Percentiles rank a stretch among this genome's conserved stretches.
These are phyloP conservation scores for Trididemnum miniatum DNA, from an alignment of 23 tunicate species.

Conservation along the genomic window DNA sequence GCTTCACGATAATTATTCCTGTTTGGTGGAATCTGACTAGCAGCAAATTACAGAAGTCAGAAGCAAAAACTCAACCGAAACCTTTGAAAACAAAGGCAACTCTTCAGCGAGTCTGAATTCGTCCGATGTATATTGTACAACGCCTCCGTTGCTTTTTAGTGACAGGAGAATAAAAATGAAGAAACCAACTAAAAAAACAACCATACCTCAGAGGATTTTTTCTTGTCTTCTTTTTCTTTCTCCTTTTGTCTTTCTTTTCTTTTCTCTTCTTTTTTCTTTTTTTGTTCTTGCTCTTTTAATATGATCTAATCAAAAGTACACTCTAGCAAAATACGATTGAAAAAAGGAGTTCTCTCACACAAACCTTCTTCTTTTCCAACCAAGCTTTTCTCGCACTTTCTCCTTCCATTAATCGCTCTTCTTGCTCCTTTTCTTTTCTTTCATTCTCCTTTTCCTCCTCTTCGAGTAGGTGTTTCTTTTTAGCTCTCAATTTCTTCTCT, in stretches of 20 bases:
- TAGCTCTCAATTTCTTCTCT: conserved; percentile 24
- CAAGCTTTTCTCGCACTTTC: conserved; percentile 51
- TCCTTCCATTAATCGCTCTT: conserved; percentile 26
- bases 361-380: conserved; percentile 36
- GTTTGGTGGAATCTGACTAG: too few species aligned
- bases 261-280: conserved; percentile 32
- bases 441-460: conserved; percentile 41
- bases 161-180: too few species aligned
- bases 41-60: too few species aligned
- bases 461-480: conserved; percentile 9
- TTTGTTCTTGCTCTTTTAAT: conserved; percentile 26
- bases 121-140: too few species aligned
- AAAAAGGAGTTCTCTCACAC: not conserved
- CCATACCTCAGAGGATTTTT: not conserved
- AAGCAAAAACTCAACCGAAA: too few species aligned
- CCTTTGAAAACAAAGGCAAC: too few species aligned
- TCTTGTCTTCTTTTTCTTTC: conserved; percentile 46
- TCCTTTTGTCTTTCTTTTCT: conserved; percentile 25
- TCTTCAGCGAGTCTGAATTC: too few species aligned
- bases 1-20: too few species aligned
- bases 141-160: too few species aligned
- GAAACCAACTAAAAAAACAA: too few species aligned
- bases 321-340: not conserved
- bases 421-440: conserved; percentile 15
- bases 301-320: not conserved